Evolutionary conservation across 53 echinoderm and acorn worm genomes (phyloP), one percentile per base, ranked within the genome.

Genomic region (Paelopatides confundens): DNA sequence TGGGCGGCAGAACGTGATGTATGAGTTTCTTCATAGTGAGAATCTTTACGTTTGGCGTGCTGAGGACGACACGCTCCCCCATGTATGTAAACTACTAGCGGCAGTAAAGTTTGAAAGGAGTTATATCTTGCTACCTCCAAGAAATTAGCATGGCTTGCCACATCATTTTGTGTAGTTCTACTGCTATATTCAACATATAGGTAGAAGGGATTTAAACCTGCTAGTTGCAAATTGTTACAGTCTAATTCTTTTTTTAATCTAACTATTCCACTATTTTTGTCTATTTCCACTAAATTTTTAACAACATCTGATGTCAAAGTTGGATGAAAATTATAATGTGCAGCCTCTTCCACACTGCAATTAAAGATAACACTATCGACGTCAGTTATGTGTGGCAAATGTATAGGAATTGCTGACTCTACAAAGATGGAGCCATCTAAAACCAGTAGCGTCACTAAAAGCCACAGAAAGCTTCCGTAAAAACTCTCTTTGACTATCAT

Each of bases 71-170:
- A 96, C 28, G 91, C 78, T 38, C 86, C 90, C 51, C 96, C 96
- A 89, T 96, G 96, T 33, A 95, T 87, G 79, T 91, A 88, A 67
- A 96, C 82, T 37, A 93, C 85, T 30, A 96, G 68, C 27, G 96
- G 96, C 18, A 95, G 43, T 81, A 93, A 65, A 17, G 39, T 43
- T 21, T 83, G 84, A 83, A 83, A 83, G 9, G 36, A 27, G 37
- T 65, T 63, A 77, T 26, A 63, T 29, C 3, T 62, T 81, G 27
- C 82, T 86, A 82, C 69, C 47, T 77, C 69, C 81, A 31, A 81
- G 30, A 50, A 31, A n/a, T 26, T 32, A 53, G 39, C 65, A n/a
- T n/a, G n/a, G n/a, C n/a, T n/a, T n/a, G n/a, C n/a, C n/a, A n/a
- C n/a, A 35, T 58, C 54, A 31, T 52, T 40, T 38, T 31, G 51